Conservation (phyloP, 2,888 invertebrate genomes). For the Xylota segnis region DNA sequence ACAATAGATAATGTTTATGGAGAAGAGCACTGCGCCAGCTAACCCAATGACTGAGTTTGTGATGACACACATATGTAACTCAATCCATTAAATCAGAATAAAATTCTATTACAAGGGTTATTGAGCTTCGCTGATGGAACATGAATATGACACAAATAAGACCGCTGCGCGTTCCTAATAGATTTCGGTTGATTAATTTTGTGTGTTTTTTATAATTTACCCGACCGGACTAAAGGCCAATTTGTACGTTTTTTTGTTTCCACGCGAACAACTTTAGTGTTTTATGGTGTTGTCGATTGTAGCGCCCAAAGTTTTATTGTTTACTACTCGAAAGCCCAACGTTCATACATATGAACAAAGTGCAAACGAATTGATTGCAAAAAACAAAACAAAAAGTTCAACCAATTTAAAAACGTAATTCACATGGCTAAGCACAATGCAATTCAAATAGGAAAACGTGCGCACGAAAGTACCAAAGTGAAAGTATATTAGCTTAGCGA, state of each 20-base stretch:
- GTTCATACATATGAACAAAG: too few species aligned
- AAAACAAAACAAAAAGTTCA: slow-evolving; percentile 11
- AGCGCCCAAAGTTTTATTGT: background rate
- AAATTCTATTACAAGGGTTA: slow-evolving; percentile 26
- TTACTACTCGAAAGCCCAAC: background rate
- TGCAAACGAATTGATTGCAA: slow-evolving; percentile 32
- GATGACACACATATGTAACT: background rate
- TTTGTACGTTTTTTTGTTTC: background rate
- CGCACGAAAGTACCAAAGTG: slow-evolving; percentile 6
- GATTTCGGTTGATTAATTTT: slow-evolving; percentile 1
- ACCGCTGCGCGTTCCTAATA: background rate
- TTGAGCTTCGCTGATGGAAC: background rate
- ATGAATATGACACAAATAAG: background rate
- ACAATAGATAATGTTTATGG: slow-evolving; percentile 10
- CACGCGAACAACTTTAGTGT: slow-evolving; percentile 5
- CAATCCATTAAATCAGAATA: slow-evolving; percentile 25
- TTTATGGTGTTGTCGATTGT: slow-evolving; percentile 7
- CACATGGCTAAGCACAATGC: slow-evolving; percentile 27
- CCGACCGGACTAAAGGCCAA: background rate
- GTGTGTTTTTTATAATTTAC: background rate
- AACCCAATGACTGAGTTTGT: slow-evolving; percentile 16
- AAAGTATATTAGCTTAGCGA: slow-evolving; percentile 5
- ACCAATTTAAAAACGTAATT: slow-evolving; percentile 24
- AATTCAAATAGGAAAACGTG: slow-evolving; percentile 15
- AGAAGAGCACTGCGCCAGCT: background rate